phyloP scores from a whole-genome alignment of 1,140 invertebrate species.

The Drosophila guanche region DNA sequence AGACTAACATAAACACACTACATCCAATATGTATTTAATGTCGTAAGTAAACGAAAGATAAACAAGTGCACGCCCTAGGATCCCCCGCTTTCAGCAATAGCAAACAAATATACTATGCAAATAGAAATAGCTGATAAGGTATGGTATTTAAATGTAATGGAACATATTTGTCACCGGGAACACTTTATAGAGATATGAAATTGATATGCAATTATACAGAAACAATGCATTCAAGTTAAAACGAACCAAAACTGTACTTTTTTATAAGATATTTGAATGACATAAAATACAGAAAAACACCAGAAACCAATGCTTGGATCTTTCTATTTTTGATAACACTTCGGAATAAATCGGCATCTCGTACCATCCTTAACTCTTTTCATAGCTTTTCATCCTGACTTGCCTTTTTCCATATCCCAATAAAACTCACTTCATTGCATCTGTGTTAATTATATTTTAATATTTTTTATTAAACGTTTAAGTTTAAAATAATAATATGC shows the following conservation, averaged over 20 bases:
- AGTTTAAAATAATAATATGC: slow-evolving; percentile 81
- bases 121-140: slow-evolving; percentile 51
- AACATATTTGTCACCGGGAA: slow-evolving; percentile 61
- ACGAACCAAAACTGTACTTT: slow-evolving; percentile 75
- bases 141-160: slow-evolving; percentile 28
- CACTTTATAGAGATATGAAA: slow-evolving; percentile 59
- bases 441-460: slow-evolving; percentile 40
- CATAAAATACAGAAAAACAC: slow-evolving; percentile 56
- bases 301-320: slow-evolving; percentile 10
- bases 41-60: slow-evolving; percentile 3
- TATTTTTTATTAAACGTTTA: slow-evolving; percentile 78
- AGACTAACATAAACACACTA: slow-evolving; percentile 35
- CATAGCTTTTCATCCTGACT: no score
- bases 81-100: slow-evolving; percentile 47
- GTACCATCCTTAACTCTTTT: no score
- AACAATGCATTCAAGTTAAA: slow-evolving; percentile 60
- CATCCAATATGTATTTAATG: slow-evolving; percentile 22
- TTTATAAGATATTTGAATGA: slow-evolving; percentile 79
- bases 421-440: background rate
- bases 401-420: background rate
- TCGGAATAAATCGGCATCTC: no score
- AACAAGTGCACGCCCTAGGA: background rate
- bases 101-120: slow-evolving; percentile 28
- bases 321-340: background rate
- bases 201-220: slow-evolving; percentile 51